Evolutionary conservation across 1,140 invertebrate species (phyloP), one percentile per base, ranked within the genome.

Genomic region (Drosophila ambigua): DNA sequence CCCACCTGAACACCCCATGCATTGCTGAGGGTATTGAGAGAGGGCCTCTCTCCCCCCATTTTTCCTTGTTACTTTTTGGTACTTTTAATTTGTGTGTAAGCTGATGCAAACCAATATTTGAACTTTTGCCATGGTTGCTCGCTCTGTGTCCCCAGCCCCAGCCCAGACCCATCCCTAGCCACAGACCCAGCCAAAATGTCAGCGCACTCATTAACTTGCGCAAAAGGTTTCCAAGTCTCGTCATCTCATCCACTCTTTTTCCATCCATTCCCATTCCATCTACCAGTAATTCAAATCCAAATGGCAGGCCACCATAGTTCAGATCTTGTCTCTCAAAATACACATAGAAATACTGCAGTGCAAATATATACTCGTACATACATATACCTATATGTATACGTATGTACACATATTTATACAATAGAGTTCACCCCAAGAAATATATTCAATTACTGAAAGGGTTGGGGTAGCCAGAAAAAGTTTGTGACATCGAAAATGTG

Each of bases 51-150:
- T 49, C 48, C 41, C 35, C 15, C 35, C 53, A 23, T 49, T 44
- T 52, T 77, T 59, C 64, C 48, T 50, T 69, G 52, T 51, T 64
- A 63, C 77, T 55, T 67, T 72, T 57, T 20, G 31, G 51, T 63
- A 65, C 59, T 87, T 77, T 85, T 85, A 81, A 85, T 85, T 85
- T 85, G 73, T 80, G 77, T 87, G 81, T 81, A 87, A 82, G 75
- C 65, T 63, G 77, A 87, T 81, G 81, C 73, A 77, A 74, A 75
- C 77, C 81, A 81, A 87, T 87, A 85, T 85, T 69, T 87, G 68
- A 85, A 85, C 82, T 85, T 87, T 77, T 67, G 44, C 76, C 61
- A 73, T 73, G 28, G 64, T 69, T 82, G 57, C 31, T 3, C 31
- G 8, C 8, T 9, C 8, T 8, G 7, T 31, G 31, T 8, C 31